Percentiles rank a stretch among this genome's conserved stretches.
These are phyloP conservation scores for Cyclophora albipunctata DNA, from an alignment of 2,888 invertebrate genomes.

Conservation along the genomic window DNA sequence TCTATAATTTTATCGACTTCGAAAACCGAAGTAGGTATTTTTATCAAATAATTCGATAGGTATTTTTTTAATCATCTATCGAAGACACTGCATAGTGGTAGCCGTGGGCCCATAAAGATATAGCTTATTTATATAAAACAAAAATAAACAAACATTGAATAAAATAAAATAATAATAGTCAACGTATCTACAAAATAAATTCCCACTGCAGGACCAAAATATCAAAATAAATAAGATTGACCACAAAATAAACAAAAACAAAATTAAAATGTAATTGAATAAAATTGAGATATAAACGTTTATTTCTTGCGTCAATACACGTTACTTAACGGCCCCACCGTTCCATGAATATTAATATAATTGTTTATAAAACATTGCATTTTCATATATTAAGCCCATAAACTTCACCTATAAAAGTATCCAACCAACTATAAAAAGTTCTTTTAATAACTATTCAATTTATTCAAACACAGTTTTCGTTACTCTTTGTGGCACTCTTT, in stretches of 20 bases:
- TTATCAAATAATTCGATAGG: no score
- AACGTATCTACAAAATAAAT: no score
- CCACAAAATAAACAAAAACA: not conserved
- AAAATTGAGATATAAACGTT: slow-evolving; percentile 11
- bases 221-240: no score
- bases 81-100: no score
- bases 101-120: no score
- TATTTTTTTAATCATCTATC: no score
- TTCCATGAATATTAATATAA: slow-evolving; percentile 14
- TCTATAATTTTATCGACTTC: no score
- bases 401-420: slow-evolving; percentile 40
- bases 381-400: slow-evolving; percentile 25
- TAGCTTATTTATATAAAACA: no score
- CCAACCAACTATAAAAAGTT: slow-evolving; percentile 34
- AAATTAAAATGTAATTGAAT: slow-evolving; percentile 12
- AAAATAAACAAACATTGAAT: no score
- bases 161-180: no score
- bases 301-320: slow-evolving; percentile 1
- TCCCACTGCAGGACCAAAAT: no score
- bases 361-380: slow-evolving; percentile 24
- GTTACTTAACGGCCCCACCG: slow-evolving; percentile 7
- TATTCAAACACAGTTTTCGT: slow-evolving; percentile 28
- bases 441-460: slow-evolving; percentile 33
- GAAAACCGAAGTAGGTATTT: no score
- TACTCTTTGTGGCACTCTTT: slow-evolving; percentile 22